phyloP scores from a whole-genome alignment of 1,140 invertebrate species.

The Antheraea pernyi region DNA sequence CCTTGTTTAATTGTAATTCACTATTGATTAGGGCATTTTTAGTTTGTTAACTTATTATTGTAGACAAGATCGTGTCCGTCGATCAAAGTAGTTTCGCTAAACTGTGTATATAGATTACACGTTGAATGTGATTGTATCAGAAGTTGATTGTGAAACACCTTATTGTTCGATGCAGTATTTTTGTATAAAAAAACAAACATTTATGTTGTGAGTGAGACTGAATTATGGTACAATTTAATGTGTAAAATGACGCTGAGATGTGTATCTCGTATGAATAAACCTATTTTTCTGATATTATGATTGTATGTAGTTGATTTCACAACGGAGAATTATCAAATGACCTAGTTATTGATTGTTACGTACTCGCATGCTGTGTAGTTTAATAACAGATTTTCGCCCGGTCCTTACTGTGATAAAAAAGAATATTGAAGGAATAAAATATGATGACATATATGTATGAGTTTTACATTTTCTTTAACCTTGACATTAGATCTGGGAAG shows the following conservation, averaged over 20 bases:
- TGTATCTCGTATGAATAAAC: slow-evolving; percentile 32
- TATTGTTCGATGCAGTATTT: slow-evolving; percentile 73
- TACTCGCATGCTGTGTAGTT: slow-evolving; percentile 69
- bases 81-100: slow-evolving; percentile 60
- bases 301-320: slow-evolving; percentile 31
- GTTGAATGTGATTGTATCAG: slow-evolving; percentile 22
- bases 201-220: slow-evolving; percentile 74
- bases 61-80: slow-evolving; percentile 68
- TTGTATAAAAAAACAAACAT: slow-evolving; percentile 56
- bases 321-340: slow-evolving; percentile 40
- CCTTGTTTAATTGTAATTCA: slow-evolving; percentile 72
- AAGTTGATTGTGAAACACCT: slow-evolving; percentile 41
- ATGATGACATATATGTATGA: slow-evolving; percentile 39
- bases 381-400: slow-evolving; percentile 75
- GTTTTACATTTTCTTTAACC: slow-evolving; percentile 45
- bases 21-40: slow-evolving; percentile 53
- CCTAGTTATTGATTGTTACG: slow-evolving; percentile 61
- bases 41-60: slow-evolving; percentile 21
- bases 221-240: slow-evolving; percentile 69
- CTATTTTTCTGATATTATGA: slow-evolving; percentile 62
- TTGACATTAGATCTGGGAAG: slow-evolving; percentile 63
- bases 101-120: slow-evolving; percentile 35
- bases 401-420: slow-evolving; percentile 71
- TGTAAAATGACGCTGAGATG: slow-evolving; percentile 52
- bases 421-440: slow-evolving; percentile 42